Evolutionary conservation across 2,888 invertebrate species (phyloP), one percentile per base, ranked within the genome.

Genomic region (Megastigmus dorsalis): DNA sequence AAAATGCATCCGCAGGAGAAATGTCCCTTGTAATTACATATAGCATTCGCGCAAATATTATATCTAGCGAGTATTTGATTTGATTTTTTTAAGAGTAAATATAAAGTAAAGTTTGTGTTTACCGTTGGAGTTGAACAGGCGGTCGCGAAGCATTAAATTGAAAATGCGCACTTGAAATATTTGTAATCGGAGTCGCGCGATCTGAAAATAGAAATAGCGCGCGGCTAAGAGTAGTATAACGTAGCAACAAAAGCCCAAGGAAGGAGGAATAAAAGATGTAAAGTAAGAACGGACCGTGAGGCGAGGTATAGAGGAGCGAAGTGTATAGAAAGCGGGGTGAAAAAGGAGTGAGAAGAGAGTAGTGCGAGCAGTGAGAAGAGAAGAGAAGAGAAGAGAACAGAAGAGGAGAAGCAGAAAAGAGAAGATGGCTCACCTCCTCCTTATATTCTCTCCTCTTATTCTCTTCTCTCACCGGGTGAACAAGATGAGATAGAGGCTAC

Each of bases 401-500:
- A 15, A 7, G 67, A 23, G 41, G 52, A 38, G 28, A n/a, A n/a
- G 60, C 59, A 69, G 74, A 66, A 73, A 67, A 72, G 67, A 74
- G 73, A 59, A 73, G 62, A 45, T 43, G 65, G 65, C 50, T 65
- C 30, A 30, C 60, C 57, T 71, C 48, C 55, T 55, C 55, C 48
- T 50, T n/a, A n/a, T n/a, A n/a, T n/a, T 36, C 28, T 57, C 41
- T 33, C 20, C 33, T 23, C 55, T 59, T 36, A 59, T 68, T 50
- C 57, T 50, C 67, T 67, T 38, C 28, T 15, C 50, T 26, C 18
- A 13, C 13, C 33, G 41, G 62, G 33, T 55, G 50, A 68, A 54
- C 74, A 75, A 80, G 77, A 78, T 75, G 75, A 68, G 71, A 57
- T 65, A 60, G 54, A 23, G 43, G 13, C 48, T 20, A 18, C 15